Conservation (phyloP, 2,797 vertebrate genomes). For the Squalus acanthias region DNA sequence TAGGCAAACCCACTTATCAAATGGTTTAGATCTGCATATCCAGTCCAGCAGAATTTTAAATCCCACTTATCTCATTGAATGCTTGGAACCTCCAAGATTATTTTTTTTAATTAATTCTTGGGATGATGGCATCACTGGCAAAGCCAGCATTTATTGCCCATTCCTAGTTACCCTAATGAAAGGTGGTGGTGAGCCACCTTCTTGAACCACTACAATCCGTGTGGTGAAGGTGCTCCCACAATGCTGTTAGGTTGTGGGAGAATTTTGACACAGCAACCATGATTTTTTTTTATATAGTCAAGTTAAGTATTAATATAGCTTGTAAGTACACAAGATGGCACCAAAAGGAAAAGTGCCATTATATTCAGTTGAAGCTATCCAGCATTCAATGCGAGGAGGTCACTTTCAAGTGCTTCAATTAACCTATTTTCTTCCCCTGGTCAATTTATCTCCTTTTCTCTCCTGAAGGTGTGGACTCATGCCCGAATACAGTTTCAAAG, state of each 20-base stretch:
- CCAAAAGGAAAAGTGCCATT: not conserved
- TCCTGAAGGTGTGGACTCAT: not conserved
- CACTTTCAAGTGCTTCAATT: not conserved
- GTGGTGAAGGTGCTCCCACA: not conserved
- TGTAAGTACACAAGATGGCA: not conserved
- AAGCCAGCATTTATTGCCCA: no score
- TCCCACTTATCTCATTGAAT: not conserved
- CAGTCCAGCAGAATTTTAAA: not conserved
- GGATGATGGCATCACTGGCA: not conserved
- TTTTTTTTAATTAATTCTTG: not conserved
- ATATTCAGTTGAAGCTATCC: not conserved
- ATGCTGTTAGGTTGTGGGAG: not conserved
- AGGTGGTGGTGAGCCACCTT: not conserved
- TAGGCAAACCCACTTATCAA: not conserved
- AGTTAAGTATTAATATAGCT: not conserved
- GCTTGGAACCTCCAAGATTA: not conserved
- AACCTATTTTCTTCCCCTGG: not conserved
- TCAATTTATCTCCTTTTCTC: not conserved
- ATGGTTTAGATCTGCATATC: not conserved
- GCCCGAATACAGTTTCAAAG: not conserved
- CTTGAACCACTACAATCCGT: not conserved
- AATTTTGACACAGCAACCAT: not conserved
- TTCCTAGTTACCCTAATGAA: no score
- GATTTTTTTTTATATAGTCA: not conserved
- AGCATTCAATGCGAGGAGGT: not conserved